These are phyloP conservation scores for Nanorana parkeri DNA, from an alignment of 2,113 vertebrate genomes.

Conservation along the genomic window DNA sequence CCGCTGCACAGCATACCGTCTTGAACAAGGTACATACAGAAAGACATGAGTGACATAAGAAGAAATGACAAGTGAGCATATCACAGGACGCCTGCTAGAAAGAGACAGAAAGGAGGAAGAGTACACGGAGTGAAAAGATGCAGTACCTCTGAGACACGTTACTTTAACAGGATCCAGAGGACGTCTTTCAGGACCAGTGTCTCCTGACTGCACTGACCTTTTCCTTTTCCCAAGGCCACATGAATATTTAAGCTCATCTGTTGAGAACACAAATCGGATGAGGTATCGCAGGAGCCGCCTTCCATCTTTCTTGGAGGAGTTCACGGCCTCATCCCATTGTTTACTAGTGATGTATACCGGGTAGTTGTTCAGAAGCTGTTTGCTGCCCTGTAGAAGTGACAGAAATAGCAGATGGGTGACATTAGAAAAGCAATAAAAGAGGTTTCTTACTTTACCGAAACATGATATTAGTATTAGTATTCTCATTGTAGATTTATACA, in stretches of 20 bases:
- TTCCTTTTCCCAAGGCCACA: slow-evolving; percentile 99
- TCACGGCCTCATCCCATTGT: slow-evolving; percentile 98
- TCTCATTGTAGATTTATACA: too few relatives aligned
- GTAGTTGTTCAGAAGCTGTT: slow-evolving; percentile 97
- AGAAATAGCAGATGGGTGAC: slow-evolving; percentile 12
- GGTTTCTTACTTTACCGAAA: too few relatives aligned
- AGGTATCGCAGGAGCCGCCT: slow-evolving; percentile 95
- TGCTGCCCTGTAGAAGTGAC: slow-evolving; percentile 86
- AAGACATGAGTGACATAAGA: neutral
- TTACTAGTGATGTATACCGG: slow-evolving; percentile 99
- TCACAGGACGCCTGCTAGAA: slow-evolving; percentile 4
- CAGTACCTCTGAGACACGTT: slow-evolving; percentile 98
- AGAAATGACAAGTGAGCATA: neutral
- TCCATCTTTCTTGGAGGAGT: slow-evolving; percentile 98
- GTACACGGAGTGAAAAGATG: slow-evolving; percentile 80
- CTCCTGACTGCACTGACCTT: slow-evolving; percentile 96
- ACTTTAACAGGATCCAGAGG: slow-evolving; percentile 99
- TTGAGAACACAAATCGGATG: slow-evolving; percentile 98
- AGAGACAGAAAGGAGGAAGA: slow-evolving; percentile 69
- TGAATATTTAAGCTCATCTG: slow-evolving; percentile 99
- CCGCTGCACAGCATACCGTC: too few relatives aligned
- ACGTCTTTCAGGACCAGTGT: slow-evolving; percentile 93
- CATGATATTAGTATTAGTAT: too few relatives aligned
- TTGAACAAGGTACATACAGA: neutral
- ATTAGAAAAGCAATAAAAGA: too few relatives aligned